Evolutionary conservation across 2,113 vertebrate genomes (phyloP).

Genomic region (Calypte anna): DNA sequence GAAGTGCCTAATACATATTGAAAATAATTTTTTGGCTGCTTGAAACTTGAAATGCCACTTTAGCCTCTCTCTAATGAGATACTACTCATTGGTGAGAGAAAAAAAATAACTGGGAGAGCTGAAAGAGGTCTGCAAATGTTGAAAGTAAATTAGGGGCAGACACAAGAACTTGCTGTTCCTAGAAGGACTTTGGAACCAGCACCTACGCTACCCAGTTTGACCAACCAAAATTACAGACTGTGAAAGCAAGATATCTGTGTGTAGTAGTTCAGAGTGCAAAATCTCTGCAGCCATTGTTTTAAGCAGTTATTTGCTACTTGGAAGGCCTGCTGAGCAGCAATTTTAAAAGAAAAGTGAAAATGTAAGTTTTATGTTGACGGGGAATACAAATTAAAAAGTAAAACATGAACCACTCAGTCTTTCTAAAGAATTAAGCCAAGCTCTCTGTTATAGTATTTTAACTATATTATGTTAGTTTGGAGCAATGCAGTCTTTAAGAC

Average conservation of each 20-base stretch:
- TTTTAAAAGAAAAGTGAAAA: background rate
- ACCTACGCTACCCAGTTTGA: background rate
- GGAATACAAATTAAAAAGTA: background rate
- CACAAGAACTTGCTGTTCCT: background rate
- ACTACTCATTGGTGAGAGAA: background rate
- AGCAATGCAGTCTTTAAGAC: background rate
- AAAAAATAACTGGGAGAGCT: background rate
- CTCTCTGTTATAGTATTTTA: background rate
- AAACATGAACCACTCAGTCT: background rate
- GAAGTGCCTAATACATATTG: background rate
- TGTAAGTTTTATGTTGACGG: background rate
- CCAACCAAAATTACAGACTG: background rate
- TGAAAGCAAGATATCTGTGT: constrained; percentile 79
- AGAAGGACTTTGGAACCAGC: background rate
- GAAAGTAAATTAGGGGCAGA: background rate
- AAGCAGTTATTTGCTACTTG: background rate
- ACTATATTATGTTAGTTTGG: background rate
- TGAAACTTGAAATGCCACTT: background rate
- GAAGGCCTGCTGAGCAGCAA: background rate
- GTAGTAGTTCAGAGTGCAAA: background rate
- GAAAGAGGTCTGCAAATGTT: background rate
- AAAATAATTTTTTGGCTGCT: background rate
- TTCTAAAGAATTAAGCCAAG: background rate
- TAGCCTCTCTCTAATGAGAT: background rate
- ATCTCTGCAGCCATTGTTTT: background rate